phyloP scores from a whole-genome alignment of 2,113 vertebrate genomes.

The Craseonycteris thonglongyai region DNA sequence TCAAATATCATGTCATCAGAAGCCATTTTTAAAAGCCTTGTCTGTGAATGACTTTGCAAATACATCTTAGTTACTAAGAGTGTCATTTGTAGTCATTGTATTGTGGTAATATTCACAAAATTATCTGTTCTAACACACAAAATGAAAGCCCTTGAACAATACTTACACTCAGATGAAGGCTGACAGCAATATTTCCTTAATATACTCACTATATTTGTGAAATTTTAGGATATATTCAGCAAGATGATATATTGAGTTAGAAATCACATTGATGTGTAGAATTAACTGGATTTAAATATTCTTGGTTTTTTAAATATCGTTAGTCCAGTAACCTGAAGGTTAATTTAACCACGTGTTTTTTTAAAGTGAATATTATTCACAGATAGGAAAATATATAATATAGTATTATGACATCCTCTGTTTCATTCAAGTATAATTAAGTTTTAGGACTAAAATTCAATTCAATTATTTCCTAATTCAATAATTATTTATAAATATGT shows the following conservation, averaged over 20 bases:
- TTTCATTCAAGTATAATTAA: background rate
- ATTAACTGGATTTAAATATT: constrained; percentile 2
- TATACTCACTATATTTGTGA: background rate
- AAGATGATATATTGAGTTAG: background rate
- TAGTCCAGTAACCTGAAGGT: background rate
- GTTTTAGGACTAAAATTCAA: background rate
- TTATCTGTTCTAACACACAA: background rate
- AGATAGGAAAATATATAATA: background rate
- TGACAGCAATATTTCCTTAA: background rate
- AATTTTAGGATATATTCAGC: background rate
- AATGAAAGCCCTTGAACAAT: background rate
- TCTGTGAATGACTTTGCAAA: background rate
- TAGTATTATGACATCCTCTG: background rate
- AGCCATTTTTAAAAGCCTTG: background rate
- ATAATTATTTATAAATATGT: background rate
- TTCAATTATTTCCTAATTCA: background rate
- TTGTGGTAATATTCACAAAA: background rate
- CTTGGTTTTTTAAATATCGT: constrained; percentile 1
- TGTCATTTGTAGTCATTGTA: background rate
- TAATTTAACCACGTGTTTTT: constrained; percentile 6
- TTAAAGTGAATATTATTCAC: background rate
- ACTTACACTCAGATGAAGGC: background rate
- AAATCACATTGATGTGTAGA: background rate
- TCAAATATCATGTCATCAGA: background rate
- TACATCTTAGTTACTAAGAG: background rate